Conservation (phyloP, 1,140 invertebrate species). For the Elysia chlorotica region DNA sequence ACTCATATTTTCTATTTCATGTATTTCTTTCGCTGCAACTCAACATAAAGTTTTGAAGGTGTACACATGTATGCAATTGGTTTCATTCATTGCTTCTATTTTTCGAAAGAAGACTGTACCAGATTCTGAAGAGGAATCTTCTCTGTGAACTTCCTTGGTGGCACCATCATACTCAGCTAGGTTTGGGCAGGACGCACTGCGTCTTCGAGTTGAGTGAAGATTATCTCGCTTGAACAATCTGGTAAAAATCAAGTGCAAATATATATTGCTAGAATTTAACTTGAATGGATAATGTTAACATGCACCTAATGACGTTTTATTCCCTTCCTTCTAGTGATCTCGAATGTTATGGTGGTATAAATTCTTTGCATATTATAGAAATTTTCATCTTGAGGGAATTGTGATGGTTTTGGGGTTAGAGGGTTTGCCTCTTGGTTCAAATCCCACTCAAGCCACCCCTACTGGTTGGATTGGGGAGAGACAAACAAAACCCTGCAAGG, state of each 20-base stretch:
- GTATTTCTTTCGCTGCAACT: not conserved
- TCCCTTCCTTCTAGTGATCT: no score
- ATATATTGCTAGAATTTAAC: no score
- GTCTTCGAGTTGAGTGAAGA: conserved; percentile 1
- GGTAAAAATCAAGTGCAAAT: not conserved
- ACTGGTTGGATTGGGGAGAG: no score
- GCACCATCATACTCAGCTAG: not conserved
- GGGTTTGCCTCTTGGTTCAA: no score
- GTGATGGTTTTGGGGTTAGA: no score
- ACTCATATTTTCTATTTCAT: not conserved
- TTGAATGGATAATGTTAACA: no score
- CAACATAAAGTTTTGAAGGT: not conserved
- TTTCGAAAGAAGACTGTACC: not conserved
- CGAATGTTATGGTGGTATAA: no score
- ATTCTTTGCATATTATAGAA: no score
- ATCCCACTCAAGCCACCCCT: no score
- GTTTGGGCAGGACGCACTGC: conserved; percentile 20
- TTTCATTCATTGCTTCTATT: not conserved
- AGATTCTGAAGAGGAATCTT: not conserved
- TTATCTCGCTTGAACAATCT: conserved; percentile 9
- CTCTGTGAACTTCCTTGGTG: not conserved
- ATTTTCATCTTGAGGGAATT: no score
- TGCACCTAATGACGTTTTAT: no score
- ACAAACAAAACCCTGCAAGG: no score
- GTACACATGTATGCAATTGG: not conserved